Percentiles rank a stretch among this genome's conserved stretches.
phyloP scores from a whole-genome alignment of 2,113 vertebrate genomes.

The Aramus guarauna region DNA sequence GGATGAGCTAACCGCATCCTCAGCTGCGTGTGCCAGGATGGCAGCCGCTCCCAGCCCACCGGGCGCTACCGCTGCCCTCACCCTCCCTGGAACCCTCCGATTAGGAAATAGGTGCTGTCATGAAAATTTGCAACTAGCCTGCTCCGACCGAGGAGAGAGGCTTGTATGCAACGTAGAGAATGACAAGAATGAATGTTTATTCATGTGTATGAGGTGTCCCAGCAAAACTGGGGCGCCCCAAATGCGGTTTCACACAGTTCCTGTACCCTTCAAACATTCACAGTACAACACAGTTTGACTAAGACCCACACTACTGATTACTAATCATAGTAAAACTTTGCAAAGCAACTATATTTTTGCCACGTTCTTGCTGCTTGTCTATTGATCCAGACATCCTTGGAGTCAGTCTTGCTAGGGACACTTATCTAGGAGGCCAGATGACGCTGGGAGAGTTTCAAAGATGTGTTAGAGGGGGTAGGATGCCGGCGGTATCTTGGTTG shows the following conservation, averaged over 20 bases:
- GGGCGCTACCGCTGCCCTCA: fast-evolving
- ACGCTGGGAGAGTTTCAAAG: not conserved
- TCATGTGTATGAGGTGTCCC: not conserved
- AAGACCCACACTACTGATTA: not conserved
- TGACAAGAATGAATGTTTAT: not conserved
- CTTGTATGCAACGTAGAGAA: fast-evolving
- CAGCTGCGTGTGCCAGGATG: fast-evolving
- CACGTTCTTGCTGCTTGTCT: not conserved
- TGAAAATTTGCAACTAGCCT: not conserved
- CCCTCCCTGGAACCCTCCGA: not conserved
- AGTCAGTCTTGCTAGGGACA: not conserved
- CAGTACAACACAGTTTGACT: not conserved
- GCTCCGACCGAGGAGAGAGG: not conserved
- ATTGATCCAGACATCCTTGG: not conserved
- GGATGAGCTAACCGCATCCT: not conserved
- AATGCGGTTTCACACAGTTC: not conserved
- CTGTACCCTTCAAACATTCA: not conserved
- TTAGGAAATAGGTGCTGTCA: not conserved
- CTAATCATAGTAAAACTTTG: not conserved
- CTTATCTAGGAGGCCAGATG: not conserved
- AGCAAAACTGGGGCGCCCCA: not conserved
- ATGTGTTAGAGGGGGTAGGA: not conserved
- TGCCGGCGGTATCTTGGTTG: not conserved
- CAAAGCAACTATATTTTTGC: not conserved
- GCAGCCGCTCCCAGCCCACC: not conserved